A percentile compares a stretch with the other conserved stretches of the same genome.
These are phyloP conservation scores for Choristoneura fumiferana DNA, from an alignment of 1,140 invertebrate genomes.

Conservation along the genomic window DNA sequence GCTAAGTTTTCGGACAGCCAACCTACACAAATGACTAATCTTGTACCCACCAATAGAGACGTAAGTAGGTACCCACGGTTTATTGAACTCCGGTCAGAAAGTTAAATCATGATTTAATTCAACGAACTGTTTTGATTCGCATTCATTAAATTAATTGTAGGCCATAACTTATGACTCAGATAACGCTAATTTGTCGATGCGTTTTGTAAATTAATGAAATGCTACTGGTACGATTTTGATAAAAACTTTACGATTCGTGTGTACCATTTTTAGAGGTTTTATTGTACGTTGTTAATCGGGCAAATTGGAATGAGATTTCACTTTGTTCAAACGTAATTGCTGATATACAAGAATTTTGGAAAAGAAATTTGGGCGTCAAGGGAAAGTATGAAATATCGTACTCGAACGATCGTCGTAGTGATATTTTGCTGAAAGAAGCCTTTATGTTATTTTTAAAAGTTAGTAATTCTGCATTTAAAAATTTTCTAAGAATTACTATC, in stretches of 20 bases:
- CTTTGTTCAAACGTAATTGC: too few species aligned
- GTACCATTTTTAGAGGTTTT: background rate
- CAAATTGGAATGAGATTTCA: too few species aligned
- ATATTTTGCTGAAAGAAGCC: too few species aligned
- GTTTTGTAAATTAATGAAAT: background rate
- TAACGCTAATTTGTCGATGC: background rate
- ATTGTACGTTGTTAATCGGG: too few species aligned
- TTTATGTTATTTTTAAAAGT: too few species aligned
- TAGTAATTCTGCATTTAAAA: too few species aligned
- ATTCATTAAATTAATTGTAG: conserved; percentile 5
- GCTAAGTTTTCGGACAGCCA: conserved; percentile 26
- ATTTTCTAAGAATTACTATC: too few species aligned
- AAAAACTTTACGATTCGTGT: background rate
- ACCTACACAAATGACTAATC: conserved; percentile 39
- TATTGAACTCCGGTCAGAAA: background rate
- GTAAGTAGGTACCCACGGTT: conserved; percentile 22
- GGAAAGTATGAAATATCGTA: too few species aligned
- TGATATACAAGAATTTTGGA: too few species aligned
- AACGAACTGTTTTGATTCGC: conserved; percentile 9
- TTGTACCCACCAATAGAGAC: conserved; percentile 28
- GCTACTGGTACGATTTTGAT: background rate
- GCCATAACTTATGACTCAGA: conserved; percentile 13
- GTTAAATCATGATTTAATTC: background rate
- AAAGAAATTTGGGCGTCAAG: too few species aligned
- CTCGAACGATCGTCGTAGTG: too few species aligned